phyloP scores from a whole-genome alignment of 2,797 vertebrate species.

The Lagorchestes hirsutus region DNA sequence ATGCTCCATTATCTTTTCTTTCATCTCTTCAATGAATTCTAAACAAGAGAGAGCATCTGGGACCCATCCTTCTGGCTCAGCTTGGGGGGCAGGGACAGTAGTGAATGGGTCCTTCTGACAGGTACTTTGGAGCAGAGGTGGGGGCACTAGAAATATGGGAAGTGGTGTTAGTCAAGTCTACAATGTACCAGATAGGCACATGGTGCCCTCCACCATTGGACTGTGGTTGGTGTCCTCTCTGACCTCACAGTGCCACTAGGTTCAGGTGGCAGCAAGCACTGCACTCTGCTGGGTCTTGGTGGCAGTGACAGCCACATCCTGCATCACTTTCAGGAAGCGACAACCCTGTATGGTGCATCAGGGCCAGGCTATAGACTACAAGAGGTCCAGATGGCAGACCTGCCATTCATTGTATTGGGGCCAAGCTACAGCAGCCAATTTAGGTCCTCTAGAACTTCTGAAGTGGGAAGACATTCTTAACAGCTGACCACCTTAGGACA shows the following conservation, averaged over 20 bases:
- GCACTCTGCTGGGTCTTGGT: background rate
- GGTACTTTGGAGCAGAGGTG: background rate
- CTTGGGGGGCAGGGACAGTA: background rate
- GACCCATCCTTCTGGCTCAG: background rate
- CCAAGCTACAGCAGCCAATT: background rate
- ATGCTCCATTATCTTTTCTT: background rate
- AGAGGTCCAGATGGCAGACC: background rate
- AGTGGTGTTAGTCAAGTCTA: background rate
- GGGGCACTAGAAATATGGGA: background rate
- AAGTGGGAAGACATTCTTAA: background rate
- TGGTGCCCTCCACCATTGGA: background rate
- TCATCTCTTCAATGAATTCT: background rate
- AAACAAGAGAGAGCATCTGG: background rate
- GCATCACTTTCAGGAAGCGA: background rate
- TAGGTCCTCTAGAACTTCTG: background rate
- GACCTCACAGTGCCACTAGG: background rate
- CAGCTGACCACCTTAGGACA: background rate
- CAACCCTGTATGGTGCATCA: background rate
- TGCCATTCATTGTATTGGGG: background rate
- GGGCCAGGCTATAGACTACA: background rate
- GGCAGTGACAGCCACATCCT: background rate
- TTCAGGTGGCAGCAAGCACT: background rate
- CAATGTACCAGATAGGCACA: background rate
- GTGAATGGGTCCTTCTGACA: background rate
- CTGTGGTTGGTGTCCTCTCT: background rate